Percentiles rank a stretch among this genome's conserved stretches.
Evolutionary conservation across 2,888 invertebrate genomes (phyloP).

Genomic region (Eilema caniola): DNA sequence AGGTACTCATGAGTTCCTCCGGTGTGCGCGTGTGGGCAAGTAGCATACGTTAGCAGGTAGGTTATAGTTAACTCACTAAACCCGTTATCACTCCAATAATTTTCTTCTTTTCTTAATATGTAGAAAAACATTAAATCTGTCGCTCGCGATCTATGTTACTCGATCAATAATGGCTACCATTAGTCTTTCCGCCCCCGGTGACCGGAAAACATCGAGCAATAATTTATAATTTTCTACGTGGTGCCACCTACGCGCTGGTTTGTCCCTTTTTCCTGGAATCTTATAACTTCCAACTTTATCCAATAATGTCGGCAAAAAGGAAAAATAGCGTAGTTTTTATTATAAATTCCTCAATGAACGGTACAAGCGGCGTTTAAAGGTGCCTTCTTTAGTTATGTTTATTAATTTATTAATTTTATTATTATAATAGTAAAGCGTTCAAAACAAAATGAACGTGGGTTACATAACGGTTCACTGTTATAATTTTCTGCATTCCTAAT

Average conservation of each 20-base stretch:
- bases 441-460: background rate
- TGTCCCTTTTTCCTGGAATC: constrained; percentile 44
- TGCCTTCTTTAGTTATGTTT: too few relatives aligned
- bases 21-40: too few relatives aligned
- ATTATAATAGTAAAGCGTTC: background rate
- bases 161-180: constrained; percentile 51
- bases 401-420: too few relatives aligned
- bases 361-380: constrained; percentile 1
- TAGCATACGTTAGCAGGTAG: too few relatives aligned
- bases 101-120: background rate
- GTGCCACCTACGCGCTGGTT: constrained; percentile 51
- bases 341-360: constrained; percentile 22
- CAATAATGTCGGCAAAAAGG: constrained; percentile 25
- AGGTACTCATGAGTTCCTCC: too few relatives aligned
- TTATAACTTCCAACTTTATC: constrained; percentile 28
- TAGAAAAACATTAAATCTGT: constrained; percentile 10
- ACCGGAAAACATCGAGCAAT: constrained; percentile 49
- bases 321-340: constrained; percentile 29
- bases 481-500: constrained; percentile 2
- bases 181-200: constrained; percentile 43
- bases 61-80: too few relatives aligned
- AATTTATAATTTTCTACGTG: constrained; percentile 53
- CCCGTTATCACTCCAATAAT: too few relatives aligned
- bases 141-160: constrained; percentile 17
- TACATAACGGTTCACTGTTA: background rate